phyloP scores from a whole-genome alignment of 2,888 invertebrate species.

The Silvanus unidentatus region DNA sequence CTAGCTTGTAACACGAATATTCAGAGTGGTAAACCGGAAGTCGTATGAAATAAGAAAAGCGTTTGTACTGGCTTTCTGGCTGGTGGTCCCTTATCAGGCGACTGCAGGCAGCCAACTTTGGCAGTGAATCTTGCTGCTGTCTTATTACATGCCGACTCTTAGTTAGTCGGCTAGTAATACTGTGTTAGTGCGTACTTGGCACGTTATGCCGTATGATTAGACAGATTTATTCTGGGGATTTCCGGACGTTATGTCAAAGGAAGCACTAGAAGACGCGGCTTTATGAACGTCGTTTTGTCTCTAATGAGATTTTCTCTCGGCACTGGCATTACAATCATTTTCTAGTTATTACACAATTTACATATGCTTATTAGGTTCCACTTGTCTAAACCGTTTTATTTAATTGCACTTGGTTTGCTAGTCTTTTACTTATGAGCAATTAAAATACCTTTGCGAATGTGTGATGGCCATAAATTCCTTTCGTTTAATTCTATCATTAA shows the following conservation, averaged over 20 bases:
- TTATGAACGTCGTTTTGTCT: slow-evolving; percentile 32
- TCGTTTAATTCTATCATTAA: too few species aligned
- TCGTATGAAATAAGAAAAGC: slow-evolving; percentile 28
- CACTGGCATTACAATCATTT: slow-evolving; percentile 36
- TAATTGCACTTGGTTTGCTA: neutral
- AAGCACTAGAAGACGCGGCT: slow-evolving; percentile 32
- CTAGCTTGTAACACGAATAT: neutral
- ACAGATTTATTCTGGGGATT: slow-evolving; percentile 44
- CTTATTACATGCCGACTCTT: slow-evolving; percentile 37
- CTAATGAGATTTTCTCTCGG: slow-evolving; percentile 40
- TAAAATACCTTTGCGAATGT: too few species aligned
- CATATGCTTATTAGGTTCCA: slow-evolving; percentile 27
- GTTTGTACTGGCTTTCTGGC: slow-evolving; percentile 6
- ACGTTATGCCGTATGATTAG: slow-evolving; percentile 45
- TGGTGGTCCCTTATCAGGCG: slow-evolving; percentile 26
- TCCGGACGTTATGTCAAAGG: slow-evolving; percentile 41
- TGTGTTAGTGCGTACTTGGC: slow-evolving; percentile 44
- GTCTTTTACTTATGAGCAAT: too few species aligned
- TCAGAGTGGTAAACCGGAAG: slow-evolving; percentile 7
- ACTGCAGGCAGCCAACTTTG: slow-evolving; percentile 33
- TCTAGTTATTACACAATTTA: slow-evolving; percentile 36
- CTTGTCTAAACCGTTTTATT: slow-evolving; percentile 1
- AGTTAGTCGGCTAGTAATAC: slow-evolving; percentile 39
- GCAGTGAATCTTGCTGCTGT: slow-evolving; percentile 38
- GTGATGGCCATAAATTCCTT: too few species aligned